phyloP scores from a whole-genome alignment of 2,888 invertebrate species.

The Pogonocherus hispidulus region DNA sequence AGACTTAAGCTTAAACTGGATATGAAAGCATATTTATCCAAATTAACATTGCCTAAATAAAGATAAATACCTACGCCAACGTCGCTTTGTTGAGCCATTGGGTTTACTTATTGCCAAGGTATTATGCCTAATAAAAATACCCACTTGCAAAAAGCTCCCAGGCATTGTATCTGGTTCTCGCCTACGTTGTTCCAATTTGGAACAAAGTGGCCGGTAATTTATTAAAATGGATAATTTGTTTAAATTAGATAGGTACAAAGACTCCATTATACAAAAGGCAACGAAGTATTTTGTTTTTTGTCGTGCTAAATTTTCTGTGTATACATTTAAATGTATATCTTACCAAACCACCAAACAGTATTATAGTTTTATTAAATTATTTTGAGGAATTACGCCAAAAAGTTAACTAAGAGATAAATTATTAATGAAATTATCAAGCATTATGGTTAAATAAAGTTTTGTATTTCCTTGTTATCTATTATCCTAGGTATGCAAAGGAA shows the following conservation, averaged over 20 bases:
- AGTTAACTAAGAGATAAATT: too few species aligned
- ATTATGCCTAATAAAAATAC: not conserved
- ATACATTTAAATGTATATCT: too few species aligned
- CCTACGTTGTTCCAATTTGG: not conserved
- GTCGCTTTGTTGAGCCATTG: not conserved
- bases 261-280: not conserved
- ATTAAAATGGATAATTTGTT: not conserved
- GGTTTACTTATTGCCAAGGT: not conserved
- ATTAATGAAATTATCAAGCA: too few species aligned
- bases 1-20: conserved; percentile 5
- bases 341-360: too few species aligned
- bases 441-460: too few species aligned
- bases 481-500: too few species aligned
- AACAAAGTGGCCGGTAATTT: not conserved
- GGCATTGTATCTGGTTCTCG: not conserved
- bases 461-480: too few species aligned
- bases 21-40: conserved; percentile 5
- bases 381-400: too few species aligned
- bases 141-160: not conserved
- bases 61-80: conserved; percentile 5
- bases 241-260: not conserved
- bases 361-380: too few species aligned
- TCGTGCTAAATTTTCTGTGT: too few species aligned
- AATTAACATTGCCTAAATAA: conserved; percentile 17
- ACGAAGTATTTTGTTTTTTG: too few species aligned